Base-by-base conservation (phyloP, 2,888 invertebrate genomes). In the Clivina fossor region DNA sequence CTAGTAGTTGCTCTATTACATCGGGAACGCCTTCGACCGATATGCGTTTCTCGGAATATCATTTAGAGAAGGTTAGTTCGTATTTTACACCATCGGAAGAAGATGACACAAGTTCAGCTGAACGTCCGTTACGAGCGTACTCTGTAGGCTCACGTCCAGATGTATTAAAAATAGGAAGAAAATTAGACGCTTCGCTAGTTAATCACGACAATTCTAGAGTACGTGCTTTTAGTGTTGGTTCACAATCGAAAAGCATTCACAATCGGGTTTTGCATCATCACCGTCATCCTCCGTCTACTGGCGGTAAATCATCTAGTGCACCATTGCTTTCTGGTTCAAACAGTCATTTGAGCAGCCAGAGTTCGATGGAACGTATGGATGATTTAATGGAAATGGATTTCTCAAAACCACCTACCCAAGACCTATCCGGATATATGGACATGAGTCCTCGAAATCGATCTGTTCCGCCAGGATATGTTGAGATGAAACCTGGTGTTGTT, bases 361-460 rank as follows among this genome's bases (percentile, higher is more conserved):
- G 81, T 61, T 78, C 80, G 37, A 80, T 80, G 37, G 83, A 83
- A 61, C 77, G 79, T 1, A 83, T 84, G 81, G 85, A 86, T 61
- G 89, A 92, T 74, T 79, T 90, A 63, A 90, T 92, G 89, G 89
- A 90, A 75, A 80, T 92, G 62, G 87, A 88, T 69, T 88, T 86
- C 65, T 80, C 82, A 1, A 78, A 75, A 61, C 72, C 66, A 28
- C n/a, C n/a, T n/a, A 64, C 66, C 1, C 62, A 65, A 55, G 44
- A 22, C 5, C 63, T 62, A 40, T 72, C 76, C 33, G 82, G 81
- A 38, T 84, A 84, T 72, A 76, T 85, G 60, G 83, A 82, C 69
- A 84, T 84, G 84, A 75, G 75, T 63, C 76, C 77, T 3, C 69
- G 78, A 66, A 67, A 54, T 58, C 3, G 57, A 51, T 37, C 19